Evolutionary conservation across 1,140 invertebrate species (phyloP), one percentile per base, ranked within the genome.

Genomic region (Drosophila simulans): DNA sequence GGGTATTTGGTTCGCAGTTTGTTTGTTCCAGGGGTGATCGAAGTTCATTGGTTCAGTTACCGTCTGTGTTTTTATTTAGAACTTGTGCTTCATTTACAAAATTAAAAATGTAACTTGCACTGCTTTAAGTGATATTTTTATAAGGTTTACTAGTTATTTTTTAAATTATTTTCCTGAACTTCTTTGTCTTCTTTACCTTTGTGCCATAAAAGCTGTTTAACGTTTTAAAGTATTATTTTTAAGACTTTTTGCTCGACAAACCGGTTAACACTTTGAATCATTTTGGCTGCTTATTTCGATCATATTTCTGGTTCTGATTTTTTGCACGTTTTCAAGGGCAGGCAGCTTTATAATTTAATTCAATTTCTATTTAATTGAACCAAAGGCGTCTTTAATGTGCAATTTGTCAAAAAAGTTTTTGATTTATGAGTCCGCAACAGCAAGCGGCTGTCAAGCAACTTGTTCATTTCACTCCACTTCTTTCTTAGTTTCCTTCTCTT

Each of bases 401-500:
- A 89, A 89, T 89, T 89, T 89, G 84, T 89, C 84, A 17, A 89
- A 80, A 75, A 89, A 89, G 58, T 89, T 88, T 89, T 89, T 89
- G 84, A 89, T 89, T 89, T 89, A 89, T 89, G 80, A 80, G 69
- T 79, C 52, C 46, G 48, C 70, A 79, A 59, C 40, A 70, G 68
- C 68, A 57, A 69, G 62, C 73, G 75, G 58, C 75, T 77, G 75
- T 77, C 75, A 77, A 77, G 70, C 52, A 84, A 66, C 48, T 69
- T 63, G 59, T 63, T 56, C 51, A 13, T 25, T 40, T 5, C 58
- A 42, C n/a, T 40, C 12, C 48, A 27, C 22, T 66, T 37, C 27
- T 12, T 8, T n/a, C 20, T 17, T 34, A 20, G 27, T 58, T 37
- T 58, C 53, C 55, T 53, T 59, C 46, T 34, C 49, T 31, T 72